A percentile compares a stretch with the other conserved stretches of the same genome.
These are phyloP conservation scores for Drosophila neonasuta DNA, from an alignment of 2,888 invertebrate species.

Conservation along the genomic window DNA sequence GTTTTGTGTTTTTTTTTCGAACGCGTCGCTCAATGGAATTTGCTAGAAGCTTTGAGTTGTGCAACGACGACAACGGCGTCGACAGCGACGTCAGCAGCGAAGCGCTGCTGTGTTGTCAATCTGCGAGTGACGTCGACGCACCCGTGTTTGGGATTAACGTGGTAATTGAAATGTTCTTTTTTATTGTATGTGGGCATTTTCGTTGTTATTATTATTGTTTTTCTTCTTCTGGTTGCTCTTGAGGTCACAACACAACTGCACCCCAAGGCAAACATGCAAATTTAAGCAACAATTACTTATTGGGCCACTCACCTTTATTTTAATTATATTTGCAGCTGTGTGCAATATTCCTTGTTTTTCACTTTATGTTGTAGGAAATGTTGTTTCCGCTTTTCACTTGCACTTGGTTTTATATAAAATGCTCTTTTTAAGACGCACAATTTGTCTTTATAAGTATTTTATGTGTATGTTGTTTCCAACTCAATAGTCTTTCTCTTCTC, in stretches of 20 bases:
- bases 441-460: slow-evolving; percentile 10
- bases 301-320: slow-evolving; percentile 38
- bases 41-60: slow-evolving; percentile 72
- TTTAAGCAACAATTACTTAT: slow-evolving; percentile 35
- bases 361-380: slow-evolving; percentile 13
- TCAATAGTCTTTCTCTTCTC: slow-evolving; percentile 3
- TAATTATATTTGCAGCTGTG: slow-evolving; percentile 37
- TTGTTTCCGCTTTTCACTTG: not conserved
- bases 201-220: slow-evolving; percentile 7
- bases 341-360: slow-evolving; percentile 7
- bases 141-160: slow-evolving; percentile 16
- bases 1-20: slow-evolving; percentile 17
- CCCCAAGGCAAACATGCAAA: slow-evolving; percentile 21
- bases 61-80: slow-evolving; percentile 55
- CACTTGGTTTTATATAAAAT: slow-evolving; percentile 13
- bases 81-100: slow-evolving; percentile 7
- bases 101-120: slow-evolving; percentile 62
- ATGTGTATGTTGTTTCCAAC: slow-evolving; percentile 25
- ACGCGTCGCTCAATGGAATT: slow-evolving; percentile 56
- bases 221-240: slow-evolving; percentile 2
- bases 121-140: slow-evolving; percentile 43
- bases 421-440: slow-evolving; percentile 8
- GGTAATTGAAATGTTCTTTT: slow-evolving; percentile 1
- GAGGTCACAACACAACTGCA: slow-evolving; percentile 1
- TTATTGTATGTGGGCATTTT: slow-evolving; percentile 2